Evolutionary conservation across 2,797 vertebrate genomes (phyloP).

Genomic region (Neosilurus mollespiculum): DNA sequence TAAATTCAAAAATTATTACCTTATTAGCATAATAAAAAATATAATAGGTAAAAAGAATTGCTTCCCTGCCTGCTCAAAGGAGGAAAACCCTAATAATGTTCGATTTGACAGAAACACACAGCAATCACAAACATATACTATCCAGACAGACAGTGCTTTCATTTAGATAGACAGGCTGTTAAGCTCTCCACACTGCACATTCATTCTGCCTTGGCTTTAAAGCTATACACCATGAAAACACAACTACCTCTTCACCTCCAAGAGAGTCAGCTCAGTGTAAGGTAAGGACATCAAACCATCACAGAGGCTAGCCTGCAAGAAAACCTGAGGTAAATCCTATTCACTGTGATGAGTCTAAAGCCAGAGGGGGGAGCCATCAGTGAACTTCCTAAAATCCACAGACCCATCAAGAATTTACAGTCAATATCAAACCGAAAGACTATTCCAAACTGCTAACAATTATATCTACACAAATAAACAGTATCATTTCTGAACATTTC

Average conservation of each 20-base stretch:
- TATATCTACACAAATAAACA: neutral
- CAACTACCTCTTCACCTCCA: neutral
- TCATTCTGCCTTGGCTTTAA: neutral
- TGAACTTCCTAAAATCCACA: neutral
- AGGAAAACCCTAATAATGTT: neutral
- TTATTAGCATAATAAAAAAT: slow-evolving; percentile 22
- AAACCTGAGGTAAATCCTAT: neutral
- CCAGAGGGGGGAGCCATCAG: neutral
- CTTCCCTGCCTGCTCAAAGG: neutral
- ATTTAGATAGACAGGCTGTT: neutral
- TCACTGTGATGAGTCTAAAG: neutral
- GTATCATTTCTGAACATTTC: neutral
- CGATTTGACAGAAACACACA: neutral
- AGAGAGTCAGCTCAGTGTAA: neutral
- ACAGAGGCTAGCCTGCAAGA: neutral
- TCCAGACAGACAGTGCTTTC: neutral
- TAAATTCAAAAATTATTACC: slow-evolving; percentile 20
- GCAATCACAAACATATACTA: neutral
- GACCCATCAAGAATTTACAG: neutral
- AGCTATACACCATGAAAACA: neutral
- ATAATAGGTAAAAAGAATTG: neutral
- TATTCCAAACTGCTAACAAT: neutral
- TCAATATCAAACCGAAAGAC: too few species aligned
- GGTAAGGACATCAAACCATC: neutral
- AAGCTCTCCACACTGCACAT: neutral